Conservation (phyloP, 2,888 invertebrate genomes). For the Cremastinae sp. region DNA sequence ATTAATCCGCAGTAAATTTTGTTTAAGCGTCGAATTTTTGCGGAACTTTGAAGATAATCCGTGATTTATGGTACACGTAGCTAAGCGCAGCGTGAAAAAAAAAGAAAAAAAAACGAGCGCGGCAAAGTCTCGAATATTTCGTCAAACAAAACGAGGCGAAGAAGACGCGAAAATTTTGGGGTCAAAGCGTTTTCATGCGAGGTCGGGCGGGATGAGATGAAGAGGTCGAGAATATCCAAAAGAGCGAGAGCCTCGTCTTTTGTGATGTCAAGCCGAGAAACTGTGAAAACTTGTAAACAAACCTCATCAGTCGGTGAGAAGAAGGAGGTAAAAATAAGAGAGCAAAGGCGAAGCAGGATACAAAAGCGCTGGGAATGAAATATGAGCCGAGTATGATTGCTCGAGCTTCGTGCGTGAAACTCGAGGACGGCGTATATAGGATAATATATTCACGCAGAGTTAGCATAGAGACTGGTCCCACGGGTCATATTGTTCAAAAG, state of each 20-base stretch:
- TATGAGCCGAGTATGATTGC: conserved; percentile 67
- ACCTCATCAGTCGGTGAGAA: conserved; percentile 57
- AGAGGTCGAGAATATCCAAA: conserved; percentile 19
- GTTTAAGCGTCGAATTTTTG: conserved; percentile 61
- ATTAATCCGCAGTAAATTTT: conserved; percentile 14
- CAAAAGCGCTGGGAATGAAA: conserved; percentile 60
- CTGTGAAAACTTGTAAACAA: conserved; percentile 66
- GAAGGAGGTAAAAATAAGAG: conserved; percentile 42
- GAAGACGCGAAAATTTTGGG: conserved; percentile 1
- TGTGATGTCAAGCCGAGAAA: conserved; percentile 29
- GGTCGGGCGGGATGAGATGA: neutral
- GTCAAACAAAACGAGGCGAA: conserved; percentile 5
- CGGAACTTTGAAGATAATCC: conserved; percentile 54
- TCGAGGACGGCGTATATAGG: conserved; percentile 22
- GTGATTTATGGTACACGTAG: conserved; percentile 41
- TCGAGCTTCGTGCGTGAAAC: conserved; percentile 47
- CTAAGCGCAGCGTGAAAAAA: conserved; percentile 37
- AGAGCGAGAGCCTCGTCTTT: conserved; percentile 11
- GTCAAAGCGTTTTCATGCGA: neutral
- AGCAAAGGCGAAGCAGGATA: conserved; percentile 21
- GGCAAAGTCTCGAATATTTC: conserved; percentile 2
- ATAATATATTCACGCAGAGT: conserved; percentile 70
- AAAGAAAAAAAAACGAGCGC: conserved; percentile 19
- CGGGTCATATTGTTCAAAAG: conserved; percentile 72
- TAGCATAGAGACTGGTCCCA: conserved; percentile 72